A percentile compares a stretch with the other conserved stretches of the same genome.
Conservation (phyloP, 2,797 vertebrate species). For the Capromys pilorides region DNA sequence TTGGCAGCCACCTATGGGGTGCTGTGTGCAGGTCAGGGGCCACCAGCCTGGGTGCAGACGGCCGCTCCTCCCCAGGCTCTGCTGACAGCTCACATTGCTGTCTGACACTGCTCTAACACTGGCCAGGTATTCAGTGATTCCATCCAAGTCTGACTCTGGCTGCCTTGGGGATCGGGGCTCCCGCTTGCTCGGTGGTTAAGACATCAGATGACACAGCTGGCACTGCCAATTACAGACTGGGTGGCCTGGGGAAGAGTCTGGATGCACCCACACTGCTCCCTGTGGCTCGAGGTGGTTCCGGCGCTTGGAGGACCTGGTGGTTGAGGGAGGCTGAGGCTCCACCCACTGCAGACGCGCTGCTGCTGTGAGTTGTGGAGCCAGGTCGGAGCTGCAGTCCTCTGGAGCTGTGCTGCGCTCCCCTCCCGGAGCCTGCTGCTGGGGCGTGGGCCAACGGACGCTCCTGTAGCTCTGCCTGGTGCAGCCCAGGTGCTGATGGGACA, state of each 20-base stretch:
- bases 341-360: not conserved
- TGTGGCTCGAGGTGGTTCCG: not conserved
- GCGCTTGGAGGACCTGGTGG: not conserved
- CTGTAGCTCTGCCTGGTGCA: not conserved
- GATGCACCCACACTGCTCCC: not conserved
- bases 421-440: not conserved
- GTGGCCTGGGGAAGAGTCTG: not conserved
- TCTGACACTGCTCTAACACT: not conserved
- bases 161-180: not conserved
- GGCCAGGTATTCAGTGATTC: not conserved
- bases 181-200: not conserved
- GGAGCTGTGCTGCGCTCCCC: not conserved
- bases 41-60: fast-evolving
- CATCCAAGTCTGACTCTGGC: not conserved
- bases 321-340: not conserved
- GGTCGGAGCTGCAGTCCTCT: no score
- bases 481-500: not conserved
- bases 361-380: fast-evolving
- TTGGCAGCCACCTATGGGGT: not conserved
- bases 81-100: fast-evolving
- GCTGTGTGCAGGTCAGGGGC: not conserved
- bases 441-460: not conserved
- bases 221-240: not conserved
- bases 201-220: not conserved
- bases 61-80: fast-evolving